Base-by-base conservation (phyloP, 2,113 vertebrate genomes). In the Equus quagga region DNA sequence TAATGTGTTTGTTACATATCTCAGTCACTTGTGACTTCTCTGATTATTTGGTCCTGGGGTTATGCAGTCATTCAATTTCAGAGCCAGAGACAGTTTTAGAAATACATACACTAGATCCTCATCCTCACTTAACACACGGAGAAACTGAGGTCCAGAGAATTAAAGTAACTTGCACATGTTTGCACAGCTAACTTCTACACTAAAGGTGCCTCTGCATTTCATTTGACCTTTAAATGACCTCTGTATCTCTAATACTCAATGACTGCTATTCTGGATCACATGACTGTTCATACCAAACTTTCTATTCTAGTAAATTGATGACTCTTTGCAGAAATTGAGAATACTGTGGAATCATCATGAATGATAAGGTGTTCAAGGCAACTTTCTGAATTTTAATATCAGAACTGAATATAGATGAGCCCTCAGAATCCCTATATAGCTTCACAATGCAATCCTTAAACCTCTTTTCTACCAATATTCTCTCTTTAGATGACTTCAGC, bases 401-500 rank as follows among this genome's bases (percentile, higher is more conserved):
- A 51, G 33, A 69, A 95, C 26, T 31, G 56, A 92, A 75, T 85
- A 89, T 19, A 67, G 36, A 80, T 80, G 11, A 28, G 9, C 2
- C 60, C 46, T 83, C 36, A 84, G 82, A 44, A 88, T 67, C n/a
- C 13, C 54, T 64, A 69, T 46, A 86, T 46, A 70, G n/a, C 44
- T 91, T 76, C 60, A 91, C 41, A 76, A 4, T 82, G 69, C 91
- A 87, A 94, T 60, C 69, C 33, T 94, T 97, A 78, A 88, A 72
- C 23, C 31, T 91, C 8, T 86, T 88, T 78, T 83, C 12, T 64
- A 64, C 36, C 41, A 93, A 36, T 75, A 46, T 56, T 87, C 24
- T 78, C 51, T 91, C n/a, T 24, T 65, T 91, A 83, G 82, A 36
- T 87, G 62, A 78, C 28, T 91, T 70, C 4, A 24, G 31, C 41